Evolutionary conservation across 1,140 invertebrate species (phyloP), one percentile per base, ranked within the genome.

Genomic region (Papilio helenus): DNA sequence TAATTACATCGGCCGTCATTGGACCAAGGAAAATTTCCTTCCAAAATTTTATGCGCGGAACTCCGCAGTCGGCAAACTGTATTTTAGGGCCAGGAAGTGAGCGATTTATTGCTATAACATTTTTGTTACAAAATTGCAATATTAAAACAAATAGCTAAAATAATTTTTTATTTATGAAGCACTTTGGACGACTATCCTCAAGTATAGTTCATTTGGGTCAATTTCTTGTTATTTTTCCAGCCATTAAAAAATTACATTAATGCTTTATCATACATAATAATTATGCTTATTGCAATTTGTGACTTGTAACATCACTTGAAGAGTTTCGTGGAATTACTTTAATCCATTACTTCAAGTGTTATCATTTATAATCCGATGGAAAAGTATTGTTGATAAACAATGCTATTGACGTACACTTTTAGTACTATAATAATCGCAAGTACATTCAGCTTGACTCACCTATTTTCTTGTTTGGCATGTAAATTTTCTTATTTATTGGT

Each of bases 1-100:
- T 29, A 74, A 74, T 74, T 74, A 74, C n/a, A 74, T 29, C 72
- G 44, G 72, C n/a, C 72, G 72, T 74, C 72, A 74, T 74, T 74
- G 72, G 44, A 14, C 44, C 44, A 49, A 16, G 44, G 72, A 23
- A 26, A 49, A 51, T 74, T 74, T 74, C 72, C 44, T 20, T 39
- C 34, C 29, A 42, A 72, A 72, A 72, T 44, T 42, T 44, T 72
- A 42, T 72, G 71, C 34, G 61, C 26, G 61, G 61, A 68, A 26
- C 61, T 29, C 26, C 61, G 14, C 5, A 29, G 23, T 61, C 23
- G 10, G 20, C 5, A 61, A 16, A 68, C 14, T 14, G 14, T 16
- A 65, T 29, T 68, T 12, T 68, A 0, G 61, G 61, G 61, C 26
- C 61, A 68, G 61, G 26, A 68, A 68, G 61, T 68, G 26, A 29